A percentile compares a stretch with the other conserved stretches of the same genome.
phyloP scores from a whole-genome alignment of 2,113 vertebrate species.

The Tapirus terrestris region DNA sequence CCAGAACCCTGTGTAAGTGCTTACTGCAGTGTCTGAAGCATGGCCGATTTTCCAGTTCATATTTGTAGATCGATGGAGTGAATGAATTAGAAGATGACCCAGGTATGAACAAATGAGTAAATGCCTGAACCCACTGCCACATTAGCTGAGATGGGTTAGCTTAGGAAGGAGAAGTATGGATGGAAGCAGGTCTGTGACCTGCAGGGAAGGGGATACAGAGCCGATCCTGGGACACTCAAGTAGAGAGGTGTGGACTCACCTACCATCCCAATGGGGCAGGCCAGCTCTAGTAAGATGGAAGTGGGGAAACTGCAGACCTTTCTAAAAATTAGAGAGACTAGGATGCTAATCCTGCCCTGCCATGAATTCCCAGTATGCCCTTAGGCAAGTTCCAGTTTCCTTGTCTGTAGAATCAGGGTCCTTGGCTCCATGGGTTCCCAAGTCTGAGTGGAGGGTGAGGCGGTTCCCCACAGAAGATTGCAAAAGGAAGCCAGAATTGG shows the following conservation, averaged over 20 bases:
- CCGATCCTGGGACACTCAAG: neutral
- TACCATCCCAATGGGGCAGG: neutral
- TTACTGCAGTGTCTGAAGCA: neutral
- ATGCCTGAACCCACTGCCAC: neutral
- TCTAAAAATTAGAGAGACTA: neutral
- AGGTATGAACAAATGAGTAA: neutral
- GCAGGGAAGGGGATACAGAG: neutral
- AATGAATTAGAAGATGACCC: neutral
- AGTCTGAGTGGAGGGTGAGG: neutral
- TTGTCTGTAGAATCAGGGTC: neutral
- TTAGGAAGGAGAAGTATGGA: neutral
- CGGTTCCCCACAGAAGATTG: neutral
- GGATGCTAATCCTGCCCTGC: neutral
- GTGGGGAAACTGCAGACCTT: neutral
- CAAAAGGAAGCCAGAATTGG: neutral
- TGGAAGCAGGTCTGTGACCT: neutral
- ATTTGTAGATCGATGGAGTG: neutral
- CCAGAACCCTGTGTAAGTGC: neutral
- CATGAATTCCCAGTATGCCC: neutral
- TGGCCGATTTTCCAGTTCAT: neutral
- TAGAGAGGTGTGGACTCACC: neutral
- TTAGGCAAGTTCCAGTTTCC: neutral
- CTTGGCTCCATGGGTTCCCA: neutral
- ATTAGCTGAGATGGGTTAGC: neutral
- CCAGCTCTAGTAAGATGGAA: neutral